A percentile compares a stretch with the other conserved stretches of the same genome.
Conservation (phyloP, 2,888 invertebrate species). For the Polyommatus icarus region DNA sequence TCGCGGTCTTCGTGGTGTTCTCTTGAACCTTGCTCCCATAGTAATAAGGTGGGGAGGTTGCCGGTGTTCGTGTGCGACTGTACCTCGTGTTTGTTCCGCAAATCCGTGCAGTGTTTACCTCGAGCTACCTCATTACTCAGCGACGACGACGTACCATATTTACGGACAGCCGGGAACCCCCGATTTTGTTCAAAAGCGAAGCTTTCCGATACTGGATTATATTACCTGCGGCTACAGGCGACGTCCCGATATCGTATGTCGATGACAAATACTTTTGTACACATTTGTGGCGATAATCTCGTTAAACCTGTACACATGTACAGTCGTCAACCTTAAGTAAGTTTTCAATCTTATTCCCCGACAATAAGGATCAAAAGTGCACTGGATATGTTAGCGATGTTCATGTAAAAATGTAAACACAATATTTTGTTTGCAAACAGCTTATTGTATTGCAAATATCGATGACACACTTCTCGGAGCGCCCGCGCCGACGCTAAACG, state of each 20-base stretch:
- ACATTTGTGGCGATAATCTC: not conserved
- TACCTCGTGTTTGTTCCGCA: slow-evolving; percentile 2
- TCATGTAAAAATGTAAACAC: not conserved
- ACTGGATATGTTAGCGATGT: not conserved
- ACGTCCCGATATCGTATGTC: slow-evolving; percentile 3
- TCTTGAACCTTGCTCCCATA: not conserved
- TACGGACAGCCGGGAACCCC: not conserved
- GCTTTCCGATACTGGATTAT: not conserved
- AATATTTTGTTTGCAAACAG: not conserved
- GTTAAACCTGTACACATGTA: not conserved
- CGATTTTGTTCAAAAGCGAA: not conserved
- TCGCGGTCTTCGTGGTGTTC: not conserved
- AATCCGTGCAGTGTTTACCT: slow-evolving; percentile 3
- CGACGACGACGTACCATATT: not conserved
- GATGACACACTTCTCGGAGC: slow-evolving; percentile 8
- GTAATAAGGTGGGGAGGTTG: not conserved
- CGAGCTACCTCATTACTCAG: slow-evolving; percentile 11
- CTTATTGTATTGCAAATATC: slow-evolving; percentile 16
- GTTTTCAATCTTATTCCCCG: not conserved
- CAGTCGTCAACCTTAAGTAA: not conserved
- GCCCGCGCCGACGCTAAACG: not conserved
- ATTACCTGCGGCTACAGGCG: not conserved
- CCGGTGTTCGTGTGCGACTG: not conserved
- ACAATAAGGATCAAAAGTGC: not conserved
- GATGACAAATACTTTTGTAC: not conserved